These are phyloP conservation scores for Wasmannia auropunctata DNA, from an alignment of 1,140 invertebrate genomes.

Conservation along the genomic window DNA sequence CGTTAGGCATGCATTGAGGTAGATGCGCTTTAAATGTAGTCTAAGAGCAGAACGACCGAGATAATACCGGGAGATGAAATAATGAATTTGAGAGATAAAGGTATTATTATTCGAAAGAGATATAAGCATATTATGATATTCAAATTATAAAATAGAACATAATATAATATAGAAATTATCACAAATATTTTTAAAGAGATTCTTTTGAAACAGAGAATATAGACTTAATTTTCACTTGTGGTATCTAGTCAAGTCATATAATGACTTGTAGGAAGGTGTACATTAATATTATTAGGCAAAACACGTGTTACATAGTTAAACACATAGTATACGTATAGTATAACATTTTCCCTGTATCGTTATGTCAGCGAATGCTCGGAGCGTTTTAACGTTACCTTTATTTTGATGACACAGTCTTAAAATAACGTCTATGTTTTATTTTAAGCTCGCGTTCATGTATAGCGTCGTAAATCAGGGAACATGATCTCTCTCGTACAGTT, in stretches of 20 bases:
- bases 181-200: neutral
- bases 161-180: neutral
- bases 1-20: constrained; percentile 26
- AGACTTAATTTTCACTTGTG: neutral
- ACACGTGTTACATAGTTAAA: constrained; percentile 28
- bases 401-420: neutral
- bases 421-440: constrained; percentile 43
- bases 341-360: neutral
- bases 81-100: constrained; percentile 31
- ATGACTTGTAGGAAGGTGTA: neutral
- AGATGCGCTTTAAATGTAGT: constrained; percentile 23
- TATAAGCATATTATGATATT: neutral
- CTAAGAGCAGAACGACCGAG: neutral
- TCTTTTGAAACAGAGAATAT: neutral
- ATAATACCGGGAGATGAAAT: constrained; percentile 10
- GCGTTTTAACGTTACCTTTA: neutral
- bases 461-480: constrained; percentile 58
- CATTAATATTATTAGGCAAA: constrained; percentile 37
- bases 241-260: neutral
- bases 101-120: neutral
- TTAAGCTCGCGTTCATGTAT: constrained; percentile 13
- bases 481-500: constrained; percentile 49
- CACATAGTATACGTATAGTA: neutral
- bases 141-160: neutral
- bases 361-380: neutral